phyloP scores from a whole-genome alignment of 2,888 invertebrate species.

The Stegophylla sp. region DNA sequence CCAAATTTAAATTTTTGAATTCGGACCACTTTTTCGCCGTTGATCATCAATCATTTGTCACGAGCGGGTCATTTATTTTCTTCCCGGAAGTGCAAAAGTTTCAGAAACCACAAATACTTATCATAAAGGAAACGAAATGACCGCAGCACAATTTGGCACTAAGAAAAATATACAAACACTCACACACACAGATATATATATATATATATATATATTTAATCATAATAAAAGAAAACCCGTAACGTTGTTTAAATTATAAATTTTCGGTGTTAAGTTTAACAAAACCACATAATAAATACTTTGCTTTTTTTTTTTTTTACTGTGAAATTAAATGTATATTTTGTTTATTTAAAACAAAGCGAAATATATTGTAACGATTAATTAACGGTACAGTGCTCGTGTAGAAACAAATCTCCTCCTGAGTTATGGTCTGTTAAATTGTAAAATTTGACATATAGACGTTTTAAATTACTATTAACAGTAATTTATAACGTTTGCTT shows the following conservation, averaged over 20 bases:
- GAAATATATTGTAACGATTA: neutral
- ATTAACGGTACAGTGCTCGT: neutral
- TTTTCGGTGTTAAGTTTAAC: neutral
- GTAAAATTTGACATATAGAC: conserved; percentile 16
- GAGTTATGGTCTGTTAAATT: conserved; percentile 16
- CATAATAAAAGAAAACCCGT: conserved; percentile 4
- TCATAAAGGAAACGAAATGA: conserved; percentile 37
- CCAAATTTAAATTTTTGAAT: neutral
- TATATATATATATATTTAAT: no score
- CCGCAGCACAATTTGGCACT: neutral
- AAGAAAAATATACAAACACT: neutral
- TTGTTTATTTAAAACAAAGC: neutral
- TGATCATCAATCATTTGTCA: conserved; percentile 44
- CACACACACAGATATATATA: neutral
- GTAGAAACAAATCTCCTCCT: neutral
- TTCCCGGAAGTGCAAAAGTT: conserved; percentile 44
- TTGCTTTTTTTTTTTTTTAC: no score
- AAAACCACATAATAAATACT: neutral
- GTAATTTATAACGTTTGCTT: conserved; percentile 8
- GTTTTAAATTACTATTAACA: conserved; percentile 14
- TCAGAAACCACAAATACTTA: conserved; percentile 52
- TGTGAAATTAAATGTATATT: neutral
- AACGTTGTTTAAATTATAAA: neutral
- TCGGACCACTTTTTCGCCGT: neutral
- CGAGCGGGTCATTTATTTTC: conserved; percentile 43